phyloP scores from a whole-genome alignment of 2,113 vertebrate genomes.

The Brienomyrus brachyistius region DNA sequence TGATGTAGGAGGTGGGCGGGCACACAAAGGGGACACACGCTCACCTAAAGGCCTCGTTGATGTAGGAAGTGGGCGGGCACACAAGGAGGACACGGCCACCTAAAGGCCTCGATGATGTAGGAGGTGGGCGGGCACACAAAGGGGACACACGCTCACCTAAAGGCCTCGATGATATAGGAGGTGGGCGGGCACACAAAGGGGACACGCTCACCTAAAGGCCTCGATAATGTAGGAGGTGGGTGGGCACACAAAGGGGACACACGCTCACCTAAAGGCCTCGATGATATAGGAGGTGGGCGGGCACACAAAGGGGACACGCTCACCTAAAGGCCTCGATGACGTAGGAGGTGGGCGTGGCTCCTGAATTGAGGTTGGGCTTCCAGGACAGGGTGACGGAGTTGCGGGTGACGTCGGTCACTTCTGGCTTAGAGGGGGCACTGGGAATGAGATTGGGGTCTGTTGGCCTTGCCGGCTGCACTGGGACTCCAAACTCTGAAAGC shows the following conservation, averaged over 20 bases:
- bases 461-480: conserved; percentile 85
- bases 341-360: conserved; percentile 97
- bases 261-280: not conserved
- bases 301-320: not conserved
- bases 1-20: not conserved
- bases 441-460: conserved; percentile 97
- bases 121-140: too few relatives aligned
- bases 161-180: too few relatives aligned
- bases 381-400: conserved; percentile 84
- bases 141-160: too few relatives aligned
- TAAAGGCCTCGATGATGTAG: too few relatives aligned
- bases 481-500: conserved; percentile 80
- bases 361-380: conserved; percentile 88
- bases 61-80: conserved; percentile 80
- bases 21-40: not conserved
- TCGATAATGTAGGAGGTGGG: too few relatives aligned
- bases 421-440: conserved; percentile 87
- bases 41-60: conserved; percentile 97
- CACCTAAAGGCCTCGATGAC: conserved; percentile 98
- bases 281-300: not conserved
- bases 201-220: too few relatives aligned
- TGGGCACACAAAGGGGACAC: not conserved
- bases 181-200: too few relatives aligned
- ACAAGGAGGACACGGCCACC: too few relatives aligned
- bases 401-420: conserved; percentile 86